Percentiles rank a stretch among this genome's conserved stretches.
phyloP scores from a whole-genome alignment of 1,140 invertebrate genomes.

The Agrypnia vestita region DNA sequence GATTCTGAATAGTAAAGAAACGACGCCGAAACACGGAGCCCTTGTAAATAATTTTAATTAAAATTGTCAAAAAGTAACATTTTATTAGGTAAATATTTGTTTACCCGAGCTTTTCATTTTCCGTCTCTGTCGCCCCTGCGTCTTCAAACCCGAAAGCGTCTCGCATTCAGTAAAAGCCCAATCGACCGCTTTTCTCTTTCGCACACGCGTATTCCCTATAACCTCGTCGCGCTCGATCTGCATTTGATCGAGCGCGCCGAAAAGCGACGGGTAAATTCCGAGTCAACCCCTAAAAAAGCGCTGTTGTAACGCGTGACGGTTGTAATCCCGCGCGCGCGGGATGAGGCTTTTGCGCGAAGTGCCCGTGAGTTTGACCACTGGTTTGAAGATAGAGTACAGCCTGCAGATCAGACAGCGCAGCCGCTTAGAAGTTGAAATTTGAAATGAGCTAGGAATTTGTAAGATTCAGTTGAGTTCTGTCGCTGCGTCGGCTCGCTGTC shows the following conservation, averaged over 20 bases:
- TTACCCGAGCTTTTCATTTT: constrained; percentile 11
- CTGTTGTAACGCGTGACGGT: too few relatives aligned
- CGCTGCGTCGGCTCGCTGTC: background rate
- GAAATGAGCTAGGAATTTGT: constrained; percentile 44
- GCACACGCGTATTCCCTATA: constrained; percentile 22
- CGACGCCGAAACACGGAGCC: too few relatives aligned
- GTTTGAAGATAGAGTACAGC: background rate
- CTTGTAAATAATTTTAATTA: too few relatives aligned
- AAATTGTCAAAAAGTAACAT: background rate
- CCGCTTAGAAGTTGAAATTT: constrained; percentile 46
- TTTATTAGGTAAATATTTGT: background rate
- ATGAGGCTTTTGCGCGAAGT: background rate
- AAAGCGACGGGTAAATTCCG: background rate
- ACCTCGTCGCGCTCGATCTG: constrained; percentile 8
- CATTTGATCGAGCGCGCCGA: background rate
- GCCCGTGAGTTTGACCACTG: background rate
- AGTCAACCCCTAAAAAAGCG: too few relatives aligned
- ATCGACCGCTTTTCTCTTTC: constrained; percentile 34
- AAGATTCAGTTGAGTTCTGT: constrained; percentile 49
- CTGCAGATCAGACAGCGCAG: constrained; percentile 45
- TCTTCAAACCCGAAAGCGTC: background rate
- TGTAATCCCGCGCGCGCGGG: background rate
- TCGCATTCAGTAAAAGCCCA: background rate
- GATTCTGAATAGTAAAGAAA: too few relatives aligned
- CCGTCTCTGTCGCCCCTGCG: background rate